Evolutionary conservation across 2,113 vertebrate genomes (phyloP).

Genomic region (Hippocampus zosterae): DNA sequence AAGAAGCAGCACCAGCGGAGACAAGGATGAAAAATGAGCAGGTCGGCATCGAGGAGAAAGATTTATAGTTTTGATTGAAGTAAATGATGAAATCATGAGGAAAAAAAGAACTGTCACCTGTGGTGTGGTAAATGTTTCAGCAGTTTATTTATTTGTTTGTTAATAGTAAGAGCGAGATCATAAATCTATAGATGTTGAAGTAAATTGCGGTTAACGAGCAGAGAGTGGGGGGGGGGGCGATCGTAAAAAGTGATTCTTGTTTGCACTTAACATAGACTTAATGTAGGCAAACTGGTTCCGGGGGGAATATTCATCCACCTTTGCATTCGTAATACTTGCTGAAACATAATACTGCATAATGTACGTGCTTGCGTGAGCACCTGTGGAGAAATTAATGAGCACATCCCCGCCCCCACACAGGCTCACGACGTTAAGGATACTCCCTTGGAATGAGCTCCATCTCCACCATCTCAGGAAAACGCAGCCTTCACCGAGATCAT

Average conservation of each 20-base stretch:
- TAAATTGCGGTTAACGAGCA: not conserved
- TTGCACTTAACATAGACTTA: not conserved
- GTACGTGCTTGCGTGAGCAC: conserved; percentile 25
- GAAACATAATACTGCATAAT: conserved; percentile 13
- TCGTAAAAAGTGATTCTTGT: not conserved
- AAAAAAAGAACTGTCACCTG: not conserved
- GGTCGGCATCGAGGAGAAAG: not conserved
- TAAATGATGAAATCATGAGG: not conserved
- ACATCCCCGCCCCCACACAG: conserved; percentile 22
- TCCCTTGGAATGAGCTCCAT: conserved; percentile 19
- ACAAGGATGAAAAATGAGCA: conserved; percentile 1
- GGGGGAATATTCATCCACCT: conserved; percentile 28
- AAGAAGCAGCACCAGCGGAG: not conserved
- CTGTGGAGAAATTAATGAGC: conserved; percentile 23
- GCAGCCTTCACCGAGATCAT: conserved; percentile 22
- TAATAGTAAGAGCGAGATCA: not conserved
- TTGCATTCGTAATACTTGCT: conserved; percentile 21
- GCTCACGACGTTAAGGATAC: conserved; percentile 1
- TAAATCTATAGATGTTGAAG: not conserved
- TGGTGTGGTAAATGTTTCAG: not conserved
- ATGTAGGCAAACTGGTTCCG: not conserved
- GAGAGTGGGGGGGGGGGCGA: too few relatives aligned
- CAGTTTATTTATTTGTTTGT: not conserved
- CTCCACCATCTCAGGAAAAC: conserved; percentile 22
- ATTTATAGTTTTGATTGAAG: not conserved